Conservation (phyloP, 1,140 invertebrate genomes). For the Magallana ariakensis region DNA sequence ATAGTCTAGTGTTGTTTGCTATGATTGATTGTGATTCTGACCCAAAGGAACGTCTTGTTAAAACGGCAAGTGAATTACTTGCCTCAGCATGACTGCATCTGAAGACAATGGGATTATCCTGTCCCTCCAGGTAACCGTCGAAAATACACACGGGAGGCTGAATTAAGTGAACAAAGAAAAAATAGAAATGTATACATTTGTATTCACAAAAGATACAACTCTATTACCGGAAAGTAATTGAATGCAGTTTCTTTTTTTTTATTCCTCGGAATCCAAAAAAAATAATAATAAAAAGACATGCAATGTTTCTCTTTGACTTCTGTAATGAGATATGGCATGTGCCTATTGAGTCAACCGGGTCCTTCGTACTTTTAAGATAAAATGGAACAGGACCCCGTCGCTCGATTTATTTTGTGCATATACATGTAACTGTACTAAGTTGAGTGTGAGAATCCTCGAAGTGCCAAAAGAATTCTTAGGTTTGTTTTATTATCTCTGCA, state of each 20-base stretch:
- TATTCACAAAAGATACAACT: constrained; percentile 10
- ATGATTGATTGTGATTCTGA: background rate
- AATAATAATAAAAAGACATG: background rate
- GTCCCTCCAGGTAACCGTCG: background rate
- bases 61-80: background rate
- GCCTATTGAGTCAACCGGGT: background rate
- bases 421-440: background rate
- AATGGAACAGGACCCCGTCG: background rate
- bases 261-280: background rate
- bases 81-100: background rate
- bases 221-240: background rate
- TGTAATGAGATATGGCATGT: background rate
- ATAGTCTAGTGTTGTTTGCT: too few relatives aligned
- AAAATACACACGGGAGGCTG: background rate
- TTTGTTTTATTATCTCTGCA: background rate
- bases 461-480: background rate
- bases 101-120: background rate
- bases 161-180: background rate
- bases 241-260: background rate
- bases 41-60: constrained; percentile 20
- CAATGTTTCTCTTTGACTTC: background rate
- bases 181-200: background rate
- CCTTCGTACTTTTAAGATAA: background rate
- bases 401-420: background rate
- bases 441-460: background rate